phyloP scores from a whole-genome alignment of 53 echinoderm and acorn worm genomes.

The Temnopleurus reevesii region DNA sequence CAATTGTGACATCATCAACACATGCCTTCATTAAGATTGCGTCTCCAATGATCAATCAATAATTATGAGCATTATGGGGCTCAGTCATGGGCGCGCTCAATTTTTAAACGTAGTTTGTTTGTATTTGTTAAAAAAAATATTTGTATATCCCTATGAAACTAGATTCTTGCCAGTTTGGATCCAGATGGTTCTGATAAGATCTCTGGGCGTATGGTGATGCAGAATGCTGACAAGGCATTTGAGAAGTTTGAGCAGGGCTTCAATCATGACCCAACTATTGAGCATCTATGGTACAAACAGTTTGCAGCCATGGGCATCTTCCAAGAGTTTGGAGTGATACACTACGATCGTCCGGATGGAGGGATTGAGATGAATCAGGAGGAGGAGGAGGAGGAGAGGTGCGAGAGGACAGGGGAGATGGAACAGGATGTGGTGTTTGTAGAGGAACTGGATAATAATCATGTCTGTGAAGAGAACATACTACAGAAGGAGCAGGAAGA shows the following conservation, averaged over 20 bases:
- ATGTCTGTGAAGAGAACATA: background rate
- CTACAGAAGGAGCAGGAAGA: background rate
- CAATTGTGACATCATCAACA: no score
- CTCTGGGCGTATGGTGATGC: conserved; percentile 51
- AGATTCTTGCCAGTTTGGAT: conserved; percentile 64
- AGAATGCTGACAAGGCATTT: conserved; percentile 53
- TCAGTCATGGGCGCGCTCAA: no score
- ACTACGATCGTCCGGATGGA: background rate
- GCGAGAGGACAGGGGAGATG: background rate
- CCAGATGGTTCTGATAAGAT: conserved; percentile 52
- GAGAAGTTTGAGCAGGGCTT: conserved; percentile 46
- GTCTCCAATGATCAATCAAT: no score
- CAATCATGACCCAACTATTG: conserved; percentile 61
- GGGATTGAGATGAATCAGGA: background rate
- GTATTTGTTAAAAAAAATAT: no score
- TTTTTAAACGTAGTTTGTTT: no score
- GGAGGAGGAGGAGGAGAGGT: background rate
- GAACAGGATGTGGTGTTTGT: conserved; percentile 2
- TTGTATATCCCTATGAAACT: background rate
- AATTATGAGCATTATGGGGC: no score
- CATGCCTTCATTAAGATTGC: no score
- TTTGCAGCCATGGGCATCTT: conserved; percentile 20
- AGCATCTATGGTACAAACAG: conserved; percentile 70
- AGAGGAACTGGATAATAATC: background rate
- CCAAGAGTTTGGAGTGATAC: conserved; percentile 20